phyloP scores from a whole-genome alignment of 1,140 invertebrate genomes.

The Leguminivora glycinivorella region DNA sequence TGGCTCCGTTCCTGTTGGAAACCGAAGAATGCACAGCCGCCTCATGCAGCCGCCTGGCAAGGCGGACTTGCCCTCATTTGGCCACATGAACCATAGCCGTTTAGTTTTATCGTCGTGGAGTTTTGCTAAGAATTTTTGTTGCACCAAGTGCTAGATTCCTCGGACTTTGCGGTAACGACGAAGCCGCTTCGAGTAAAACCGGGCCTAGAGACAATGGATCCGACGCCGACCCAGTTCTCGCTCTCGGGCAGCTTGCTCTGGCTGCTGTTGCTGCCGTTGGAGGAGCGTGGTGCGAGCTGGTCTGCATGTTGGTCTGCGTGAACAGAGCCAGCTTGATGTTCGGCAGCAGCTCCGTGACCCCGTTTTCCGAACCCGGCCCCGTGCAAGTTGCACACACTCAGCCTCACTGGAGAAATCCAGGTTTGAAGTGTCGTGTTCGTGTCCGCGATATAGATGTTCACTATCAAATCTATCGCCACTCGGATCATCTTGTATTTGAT shows the following conservation, averaged over 20 bases:
- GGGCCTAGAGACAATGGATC: slow-evolving; percentile 94
- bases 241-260: slow-evolving; percentile 71
- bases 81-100: slow-evolving; percentile 97
- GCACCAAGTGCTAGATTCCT: slow-evolving; percentile 87
- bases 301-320: slow-evolving; percentile 74
- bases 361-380: slow-evolving; percentile 93
- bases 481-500: slow-evolving; percentile 97
- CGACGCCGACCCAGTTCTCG: slow-evolving; percentile 95
- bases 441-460: slow-evolving; percentile 95
- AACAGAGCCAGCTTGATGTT: slow-evolving; percentile 79
- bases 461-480: slow-evolving; percentile 93
- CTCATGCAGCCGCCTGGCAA: slow-evolving; percentile 97
- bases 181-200: slow-evolving; percentile 94
- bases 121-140: slow-evolving; percentile 92
- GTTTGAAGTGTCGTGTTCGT: slow-evolving; percentile 91
- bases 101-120: slow-evolving; percentile 93
- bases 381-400: slow-evolving; percentile 96
- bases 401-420: slow-evolving; percentile 92
- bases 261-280: slow-evolving; percentile 61
- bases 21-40: slow-evolving; percentile 97
- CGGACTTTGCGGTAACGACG: slow-evolving; percentile 87
- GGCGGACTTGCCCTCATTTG: slow-evolving; percentile 81
- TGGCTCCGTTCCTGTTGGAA: slow-evolving; percentile 90
- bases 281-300: slow-evolving; percentile 63
- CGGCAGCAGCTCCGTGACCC: slow-evolving; percentile 93